Evolutionary conservation across 2,888 invertebrate genomes (phyloP), one percentile per base, ranked within the genome.

Genomic region (Aphodius granarius): DNA sequence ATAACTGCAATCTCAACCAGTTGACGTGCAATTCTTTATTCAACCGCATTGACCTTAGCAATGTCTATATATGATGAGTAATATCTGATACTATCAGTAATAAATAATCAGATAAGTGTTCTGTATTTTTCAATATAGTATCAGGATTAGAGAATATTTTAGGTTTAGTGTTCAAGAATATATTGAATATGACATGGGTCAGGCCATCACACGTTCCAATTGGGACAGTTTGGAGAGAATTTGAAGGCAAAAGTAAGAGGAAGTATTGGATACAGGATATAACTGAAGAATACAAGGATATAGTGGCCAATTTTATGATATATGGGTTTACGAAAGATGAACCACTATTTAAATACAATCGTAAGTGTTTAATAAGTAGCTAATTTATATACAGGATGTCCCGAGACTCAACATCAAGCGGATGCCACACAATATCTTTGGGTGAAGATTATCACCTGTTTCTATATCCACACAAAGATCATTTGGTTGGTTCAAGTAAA

Each of bases 211-310:
- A 83, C 5, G 81, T 89, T 0, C 86, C 87, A 0, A 84, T 85
- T 76, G 89, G 89, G 0, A 85, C 84, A 0, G 85, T 87, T 19
- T 90, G 89, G 89, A 83, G 81, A 0, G 84, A 86, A 3, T 89
- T 89, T 81, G 81, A 85, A 3, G 86, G 87, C 2, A 78, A 76
- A 17, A 79, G 82, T 21, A 78, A 81, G 22, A 80, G 82, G 0
- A 81, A 84, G 21, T 90, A 88, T 78, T 88, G 88, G 6, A 83
- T 91, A 72, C 90, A 90, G 78, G 90, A 90, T 78, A 82, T 90
- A 5, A 88, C 89, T 0, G 86, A 86, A 0, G 89, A 90, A 9
- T 82, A 87, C 81, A 80, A 83, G 71, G 87, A 88, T 1, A 82
- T 84, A 0, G 87, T 89, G 0, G 78, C 89, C 0, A 83, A 87